Evolutionary conservation across 2,888 invertebrate genomes (phyloP).

Genomic region (Hetaerina titia): DNA sequence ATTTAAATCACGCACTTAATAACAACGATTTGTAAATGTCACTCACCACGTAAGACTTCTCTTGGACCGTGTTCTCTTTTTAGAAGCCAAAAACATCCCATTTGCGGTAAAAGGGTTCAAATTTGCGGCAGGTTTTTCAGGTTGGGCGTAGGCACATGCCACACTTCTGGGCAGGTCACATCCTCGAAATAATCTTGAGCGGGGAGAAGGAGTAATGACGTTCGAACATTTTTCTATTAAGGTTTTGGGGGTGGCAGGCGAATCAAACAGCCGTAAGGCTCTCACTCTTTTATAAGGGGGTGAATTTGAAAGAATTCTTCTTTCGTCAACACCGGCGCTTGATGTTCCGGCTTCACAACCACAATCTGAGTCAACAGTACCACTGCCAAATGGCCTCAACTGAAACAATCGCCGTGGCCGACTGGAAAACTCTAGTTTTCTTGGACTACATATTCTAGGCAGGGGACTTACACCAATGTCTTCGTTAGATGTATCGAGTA

Average conservation of each 20-base stretch:
- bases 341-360: slow-evolving; percentile 73
- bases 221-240: slow-evolving; percentile 82
- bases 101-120: slow-evolving; percentile 76
- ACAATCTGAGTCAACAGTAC: slow-evolving; percentile 35
- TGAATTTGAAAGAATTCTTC: slow-evolving; percentile 75
- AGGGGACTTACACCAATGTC: slow-evolving; percentile 80
- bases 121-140: slow-evolving; percentile 83
- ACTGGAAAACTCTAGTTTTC: slow-evolving; percentile 80
- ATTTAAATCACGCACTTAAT: background rate
- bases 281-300: slow-evolving; percentile 82
- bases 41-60: slow-evolving; percentile 72
- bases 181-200: slow-evolving; percentile 63
- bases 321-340: slow-evolving; percentile 74
- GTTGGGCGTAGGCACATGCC: slow-evolving; percentile 72
- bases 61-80: slow-evolving; percentile 84
- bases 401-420: slow-evolving; percentile 34
- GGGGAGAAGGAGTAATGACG: slow-evolving; percentile 57
- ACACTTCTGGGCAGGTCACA: slow-evolving; percentile 76
- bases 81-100: slow-evolving; percentile 84
- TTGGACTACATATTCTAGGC: slow-evolving; percentile 78
- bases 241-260: slow-evolving; percentile 92
- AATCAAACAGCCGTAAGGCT: slow-evolving; percentile 87
- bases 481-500: slow-evolving; percentile 82
- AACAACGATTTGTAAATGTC: background rate
- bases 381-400: background rate